Evolutionary conservation across 1,140 invertebrate genomes (phyloP).

Genomic region (Trialeurodes vaporariorum): DNA sequence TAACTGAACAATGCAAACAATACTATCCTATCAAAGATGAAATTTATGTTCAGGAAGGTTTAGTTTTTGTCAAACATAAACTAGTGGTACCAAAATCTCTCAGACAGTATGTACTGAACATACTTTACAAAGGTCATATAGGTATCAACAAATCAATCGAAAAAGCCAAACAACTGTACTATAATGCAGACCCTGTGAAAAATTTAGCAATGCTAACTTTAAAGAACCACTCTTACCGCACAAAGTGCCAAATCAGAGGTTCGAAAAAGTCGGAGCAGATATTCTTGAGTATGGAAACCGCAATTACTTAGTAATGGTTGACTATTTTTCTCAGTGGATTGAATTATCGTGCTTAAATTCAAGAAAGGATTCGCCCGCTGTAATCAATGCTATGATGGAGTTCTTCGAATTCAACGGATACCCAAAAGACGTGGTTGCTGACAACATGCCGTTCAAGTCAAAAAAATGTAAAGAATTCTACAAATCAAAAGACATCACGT

Average conservation of each 20-base stretch:
- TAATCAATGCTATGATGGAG: not conserved
- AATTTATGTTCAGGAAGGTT: conserved; percentile 21
- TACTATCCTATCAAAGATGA: conserved; percentile 23
- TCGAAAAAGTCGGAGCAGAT: conserved; percentile 28
- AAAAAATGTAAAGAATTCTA: conserved; percentile 11
- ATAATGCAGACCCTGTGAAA: conserved; percentile 28
- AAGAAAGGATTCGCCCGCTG: not conserved
- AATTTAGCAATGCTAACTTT: conserved; percentile 23
- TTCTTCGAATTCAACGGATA: conserved; percentile 13
- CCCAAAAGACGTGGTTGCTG: conserved; percentile 12
- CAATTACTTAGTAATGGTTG: conserved; percentile 10
- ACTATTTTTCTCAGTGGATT: conserved; percentile 20
- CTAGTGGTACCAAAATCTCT: conserved; percentile 28
- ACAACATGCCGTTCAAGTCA: conserved; percentile 18
- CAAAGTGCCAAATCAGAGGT: conserved; percentile 26
- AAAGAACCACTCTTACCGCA: conserved; percentile 28
- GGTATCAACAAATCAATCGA: conserved; percentile 28
- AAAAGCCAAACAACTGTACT: conserved; percentile 14
- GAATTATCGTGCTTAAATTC: conserved; percentile 12
- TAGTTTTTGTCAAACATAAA: conserved; percentile 28
- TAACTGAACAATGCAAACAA: conserved; percentile 18
- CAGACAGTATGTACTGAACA: conserved; percentile 27
- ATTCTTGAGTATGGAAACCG: conserved; percentile 21
- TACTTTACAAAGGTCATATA: conserved; percentile 30
- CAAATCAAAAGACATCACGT: conserved; percentile 10